phyloP scores from a whole-genome alignment of 1,140 invertebrate genomes.

The Octopus sinensis region DNA sequence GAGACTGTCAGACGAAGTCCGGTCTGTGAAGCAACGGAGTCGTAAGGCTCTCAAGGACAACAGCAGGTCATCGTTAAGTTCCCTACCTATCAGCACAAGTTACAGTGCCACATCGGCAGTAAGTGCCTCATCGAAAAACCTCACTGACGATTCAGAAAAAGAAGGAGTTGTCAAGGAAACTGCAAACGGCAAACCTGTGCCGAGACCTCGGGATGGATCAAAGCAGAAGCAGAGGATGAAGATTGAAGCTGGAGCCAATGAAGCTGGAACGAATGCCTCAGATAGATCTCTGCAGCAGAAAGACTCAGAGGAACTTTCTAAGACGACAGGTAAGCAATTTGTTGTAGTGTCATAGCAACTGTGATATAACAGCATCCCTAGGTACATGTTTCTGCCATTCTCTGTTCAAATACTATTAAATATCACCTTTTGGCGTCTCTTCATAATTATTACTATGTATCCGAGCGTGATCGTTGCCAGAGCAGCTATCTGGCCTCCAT shows the following conservation, averaged over 20 bases:
- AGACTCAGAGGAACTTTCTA: conserved; percentile 20
- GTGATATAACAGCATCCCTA: not conserved
- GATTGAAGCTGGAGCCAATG: no score
- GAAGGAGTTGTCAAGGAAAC: not conserved
- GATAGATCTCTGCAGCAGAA: conserved; percentile 11
- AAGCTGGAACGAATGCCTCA: not conserved
- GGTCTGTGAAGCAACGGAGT: not conserved
- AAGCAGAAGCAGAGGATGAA: conserved; percentile 11
- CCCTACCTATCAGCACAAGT: not conserved
- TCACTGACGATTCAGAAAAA: not conserved
- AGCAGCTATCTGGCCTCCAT: no score
- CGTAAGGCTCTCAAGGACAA: not conserved
- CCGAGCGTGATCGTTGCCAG: no score
- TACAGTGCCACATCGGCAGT: no score
- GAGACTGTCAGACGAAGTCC: not conserved
- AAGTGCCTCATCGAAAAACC: no score
- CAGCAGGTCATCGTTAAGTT: not conserved
- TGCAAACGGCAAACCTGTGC: not conserved
- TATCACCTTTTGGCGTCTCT: no score
- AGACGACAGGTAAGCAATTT: conserved; percentile 14
- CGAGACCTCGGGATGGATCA: not conserved
- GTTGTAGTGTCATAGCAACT: not conserved
- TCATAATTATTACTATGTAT: no score
- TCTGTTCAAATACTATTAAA: no score
- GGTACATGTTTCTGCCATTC: no score